Evolutionary conservation across 2,113 vertebrate species (phyloP), one percentile per base, ranked within the genome.

Genomic region (Corvus cornix): DNA sequence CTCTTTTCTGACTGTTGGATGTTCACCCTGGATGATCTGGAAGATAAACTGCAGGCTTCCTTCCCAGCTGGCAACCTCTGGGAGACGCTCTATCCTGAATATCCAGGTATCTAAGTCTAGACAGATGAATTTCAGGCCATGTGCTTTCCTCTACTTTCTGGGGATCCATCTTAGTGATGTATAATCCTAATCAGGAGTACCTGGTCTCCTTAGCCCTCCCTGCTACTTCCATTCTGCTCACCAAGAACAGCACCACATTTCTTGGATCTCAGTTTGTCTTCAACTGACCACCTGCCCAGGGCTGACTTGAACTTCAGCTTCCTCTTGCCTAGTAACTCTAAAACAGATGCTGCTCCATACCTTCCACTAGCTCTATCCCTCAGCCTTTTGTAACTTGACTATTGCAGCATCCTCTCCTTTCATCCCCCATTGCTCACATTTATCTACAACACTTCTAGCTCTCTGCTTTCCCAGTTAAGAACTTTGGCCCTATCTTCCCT

Each of bases 281-380:
- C 33, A 48, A 18, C 26, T 5, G 13, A 63, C 9, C 5, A 8
- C 5, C 10, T 10, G 16, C 18, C 6, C 14, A 2, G 0, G 24
- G 16, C 6, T 84, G 11, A 31, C 52, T 69, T 82, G 35, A 79
- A 67, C 5, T 52, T 85, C 30, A 39, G 26, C 59, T 74, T 74
- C 18, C 11, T 44, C 39, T 70, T 78, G 19, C 14, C 26, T 51
- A 39, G 9, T 23, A 41, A 4, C 17, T 58, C 22, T 88, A 73
- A 95, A 91, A 69, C 11, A 48, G 41, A 49, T 1, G 8, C 1
- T 8, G 1, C 21, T 88, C 39, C 35, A 20, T 41, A 4, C 9
- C 15, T 30, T 56, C 62, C 39, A 39, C 10, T 43, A n/a, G 11
- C 7, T 84, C 55, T 33, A 48, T 33, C 26, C 33, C 23, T 87